These are phyloP conservation scores for Candoia aspera DNA, from an alignment of 2,113 vertebrate species.

Conservation along the genomic window DNA sequence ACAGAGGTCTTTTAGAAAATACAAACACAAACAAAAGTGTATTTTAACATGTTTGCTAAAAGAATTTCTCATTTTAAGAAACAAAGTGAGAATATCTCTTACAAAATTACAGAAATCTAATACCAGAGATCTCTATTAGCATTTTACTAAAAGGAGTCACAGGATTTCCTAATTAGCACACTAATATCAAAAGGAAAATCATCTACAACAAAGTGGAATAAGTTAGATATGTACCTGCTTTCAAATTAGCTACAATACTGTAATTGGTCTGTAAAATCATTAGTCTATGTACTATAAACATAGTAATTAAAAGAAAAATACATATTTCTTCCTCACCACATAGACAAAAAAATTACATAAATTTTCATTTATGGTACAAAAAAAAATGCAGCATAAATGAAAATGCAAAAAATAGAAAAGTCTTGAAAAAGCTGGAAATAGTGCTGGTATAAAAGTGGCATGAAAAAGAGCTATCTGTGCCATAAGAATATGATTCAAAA, in stretches of 20 bases:
- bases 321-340: constrained; percentile 56
- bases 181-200: constrained; percentile 71
- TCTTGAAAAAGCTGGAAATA: constrained; percentile 25
- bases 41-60: background rate
- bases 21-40: accelerated
- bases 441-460: constrained; percentile 40
- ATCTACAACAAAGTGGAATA: constrained; percentile 69
- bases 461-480: constrained; percentile 24
- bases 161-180: constrained; percentile 55
- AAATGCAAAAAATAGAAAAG: constrained; percentile 58
- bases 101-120: background rate
- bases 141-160: constrained; percentile 22
- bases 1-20: background rate
- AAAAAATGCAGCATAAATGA: constrained; percentile 50
- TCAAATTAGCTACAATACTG: constrained; percentile 68
- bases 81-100: constrained; percentile 1
- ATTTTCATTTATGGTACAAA: constrained; percentile 63
- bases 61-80: background rate
- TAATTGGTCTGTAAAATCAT: constrained; percentile 68
- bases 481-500: constrained; percentile 12
- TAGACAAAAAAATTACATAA: constrained; percentile 68
- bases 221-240: constrained; percentile 68
- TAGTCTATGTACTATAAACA: constrained; percentile 70
- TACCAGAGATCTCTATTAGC: constrained; percentile 15
- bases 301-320: constrained; percentile 28